Conservation (phyloP, 2,888 invertebrate species). For the Oscheius sp. region DNA sequence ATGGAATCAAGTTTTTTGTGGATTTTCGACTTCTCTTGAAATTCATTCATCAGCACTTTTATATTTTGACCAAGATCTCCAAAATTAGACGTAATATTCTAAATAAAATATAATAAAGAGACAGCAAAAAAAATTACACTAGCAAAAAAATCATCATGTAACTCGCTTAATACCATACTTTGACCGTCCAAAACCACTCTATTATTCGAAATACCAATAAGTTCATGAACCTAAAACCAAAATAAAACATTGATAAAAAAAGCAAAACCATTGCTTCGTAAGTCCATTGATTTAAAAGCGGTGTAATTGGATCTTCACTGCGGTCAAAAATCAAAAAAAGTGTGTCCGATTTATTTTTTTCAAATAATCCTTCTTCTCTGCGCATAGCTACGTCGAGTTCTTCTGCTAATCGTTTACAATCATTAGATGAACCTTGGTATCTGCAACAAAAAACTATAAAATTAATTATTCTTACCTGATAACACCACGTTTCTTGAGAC, state of each 20-base stretch:
- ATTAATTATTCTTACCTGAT: conserved; percentile 45
- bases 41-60: conserved; percentile 95
- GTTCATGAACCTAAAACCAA: conserved; percentile 80
- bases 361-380: conserved; percentile 66
- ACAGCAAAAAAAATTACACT: conserved; percentile 75
- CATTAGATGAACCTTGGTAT: conserved; percentile 56
- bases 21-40: conserved; percentile 89
- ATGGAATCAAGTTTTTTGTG: conserved; percentile 91
- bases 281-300: conserved; percentile 96
- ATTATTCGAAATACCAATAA: conserved; percentile 90
- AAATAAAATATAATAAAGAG: conserved; percentile 38
- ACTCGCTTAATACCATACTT: conserved; percentile 86
- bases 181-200: conserved; percentile 91
- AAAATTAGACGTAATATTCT: conserved; percentile 94
- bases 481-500: conserved; percentile 87
- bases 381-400: conserved; percentile 50
- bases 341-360: conserved; percentile 71
- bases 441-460: conserved; percentile 36
- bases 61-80: conserved; percentile 98
- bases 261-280: conserved; percentile 89
- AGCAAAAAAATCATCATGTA: conserved; percentile 96
- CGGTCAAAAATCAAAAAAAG: conserved; percentile 89
- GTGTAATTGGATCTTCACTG: conserved; percentile 92
- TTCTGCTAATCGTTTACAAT: conserved; percentile 60
- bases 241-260: not conserved